These are phyloP conservation scores for Gracilinanus agilis DNA, from an alignment of 2,113 vertebrate genomes.

Conservation along the genomic window DNA sequence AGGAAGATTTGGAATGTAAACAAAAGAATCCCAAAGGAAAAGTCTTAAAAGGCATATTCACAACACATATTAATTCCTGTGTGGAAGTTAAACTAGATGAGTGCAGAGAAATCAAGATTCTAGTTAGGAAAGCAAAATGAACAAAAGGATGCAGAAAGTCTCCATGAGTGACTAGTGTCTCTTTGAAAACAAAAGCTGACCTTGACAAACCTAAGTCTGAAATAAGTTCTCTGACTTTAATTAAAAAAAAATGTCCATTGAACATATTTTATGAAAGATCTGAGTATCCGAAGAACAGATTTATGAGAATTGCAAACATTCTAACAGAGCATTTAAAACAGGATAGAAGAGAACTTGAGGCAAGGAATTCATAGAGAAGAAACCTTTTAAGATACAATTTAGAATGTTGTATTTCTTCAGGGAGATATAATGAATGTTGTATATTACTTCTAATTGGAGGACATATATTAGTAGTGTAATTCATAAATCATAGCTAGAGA, in stretches of 20 bases:
- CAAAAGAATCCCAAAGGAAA: slow-evolving; percentile 17
- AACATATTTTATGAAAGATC: slow-evolving; percentile 43
- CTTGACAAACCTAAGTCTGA: slow-evolving; percentile 40
- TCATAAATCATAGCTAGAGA: slow-evolving; percentile 81
- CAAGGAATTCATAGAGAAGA: neutral
- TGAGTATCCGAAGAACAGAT: slow-evolving; percentile 21
- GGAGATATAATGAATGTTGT: slow-evolving; percentile 72
- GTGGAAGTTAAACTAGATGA: neutral
- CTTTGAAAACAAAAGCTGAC: neutral
- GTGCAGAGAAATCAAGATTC: neutral
- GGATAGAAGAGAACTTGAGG: neutral
- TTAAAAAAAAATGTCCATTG: neutral
- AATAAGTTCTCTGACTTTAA: slow-evolving; percentile 39
- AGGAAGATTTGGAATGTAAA: neutral
- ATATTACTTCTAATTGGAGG: slow-evolving; percentile 82
- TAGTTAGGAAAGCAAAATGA: neutral
- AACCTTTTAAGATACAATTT: slow-evolving; percentile 53
- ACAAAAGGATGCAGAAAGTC: neutral
- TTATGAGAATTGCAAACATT: slow-evolving; percentile 51
- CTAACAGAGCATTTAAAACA: neutral
- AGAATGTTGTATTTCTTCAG: slow-evolving; percentile 45
- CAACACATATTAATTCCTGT: neutral
- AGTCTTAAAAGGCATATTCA: slow-evolving; percentile 34
- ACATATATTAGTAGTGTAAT: slow-evolving; percentile 74
- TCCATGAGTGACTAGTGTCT: neutral